Evolutionary conservation across 2,888 invertebrate species (phyloP).

Genomic region (Drosophila ustulata): DNA sequence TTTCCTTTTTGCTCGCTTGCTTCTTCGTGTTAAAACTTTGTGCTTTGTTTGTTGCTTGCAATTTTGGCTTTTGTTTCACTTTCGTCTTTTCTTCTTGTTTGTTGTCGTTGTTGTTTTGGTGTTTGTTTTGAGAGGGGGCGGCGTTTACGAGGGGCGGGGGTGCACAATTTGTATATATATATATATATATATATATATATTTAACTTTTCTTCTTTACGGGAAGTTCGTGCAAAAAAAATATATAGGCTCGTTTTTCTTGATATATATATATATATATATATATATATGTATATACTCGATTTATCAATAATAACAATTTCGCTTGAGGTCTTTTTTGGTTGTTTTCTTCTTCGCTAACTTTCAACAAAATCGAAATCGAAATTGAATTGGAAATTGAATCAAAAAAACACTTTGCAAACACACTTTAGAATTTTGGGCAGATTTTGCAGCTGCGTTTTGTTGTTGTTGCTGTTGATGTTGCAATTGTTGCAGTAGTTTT

Average conservation of each 20-base stretch:
- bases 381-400: not conserved
- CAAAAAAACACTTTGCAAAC: slow-evolving; percentile 2
- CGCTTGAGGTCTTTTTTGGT: slow-evolving; percentile 12
- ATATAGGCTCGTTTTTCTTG: slow-evolving; percentile 2
- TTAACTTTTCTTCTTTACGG: not conserved
- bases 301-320: slow-evolving; percentile 8
- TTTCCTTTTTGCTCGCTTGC: not conserved
- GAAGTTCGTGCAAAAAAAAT: slow-evolving; percentile 40
- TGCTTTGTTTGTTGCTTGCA: slow-evolving; percentile 5
- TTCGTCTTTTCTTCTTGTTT: slow-evolving; percentile 2
- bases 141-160: not conserved
- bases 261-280: slow-evolving; percentile 32
- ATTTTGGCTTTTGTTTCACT: slow-evolving; percentile 4
- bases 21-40: slow-evolving; percentile 11
- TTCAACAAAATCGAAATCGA: slow-evolving; percentile 22
- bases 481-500: not conserved
- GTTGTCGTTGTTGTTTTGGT: not conserved
- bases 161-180: not conserved
- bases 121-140: not conserved
- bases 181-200: slow-evolving; percentile 1
- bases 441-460: slow-evolving; percentile 6
- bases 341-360: slow-evolving; percentile 12
- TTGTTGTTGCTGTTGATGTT: slow-evolving; percentile 14
- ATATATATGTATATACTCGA: slow-evolving; percentile 29
- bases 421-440: slow-evolving; percentile 58